phyloP scores from a whole-genome alignment of 2,888 invertebrate species.

The Megaustenia siamemsis region DNA sequence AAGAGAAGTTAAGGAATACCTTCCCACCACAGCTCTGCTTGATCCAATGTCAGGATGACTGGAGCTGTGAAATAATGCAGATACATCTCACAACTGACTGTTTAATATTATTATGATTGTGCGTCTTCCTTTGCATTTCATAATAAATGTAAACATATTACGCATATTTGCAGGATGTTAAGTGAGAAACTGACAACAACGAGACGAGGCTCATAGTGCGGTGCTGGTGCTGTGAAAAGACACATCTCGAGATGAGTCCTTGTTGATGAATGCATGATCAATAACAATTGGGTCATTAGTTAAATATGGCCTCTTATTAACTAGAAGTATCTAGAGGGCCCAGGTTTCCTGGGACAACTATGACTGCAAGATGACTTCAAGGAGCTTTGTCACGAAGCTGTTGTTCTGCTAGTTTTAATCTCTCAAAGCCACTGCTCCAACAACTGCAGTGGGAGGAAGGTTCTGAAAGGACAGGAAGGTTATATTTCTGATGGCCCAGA shows the following conservation, averaged over 20 bases:
- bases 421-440: not conserved
- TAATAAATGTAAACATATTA: no score
- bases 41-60: no score
- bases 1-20: no score
- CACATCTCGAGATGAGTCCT: not conserved
- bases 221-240: not conserved
- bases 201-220: not conserved
- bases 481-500: conserved; percentile 93
- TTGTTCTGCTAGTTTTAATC: conserved; percentile 18
- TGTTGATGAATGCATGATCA: not conserved
- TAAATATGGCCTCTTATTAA: not conserved
- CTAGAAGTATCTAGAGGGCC: conserved; percentile 9
- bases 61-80: no score
- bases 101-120: no score
- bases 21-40: no score
- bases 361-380: conserved; percentile 43
- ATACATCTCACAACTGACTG: no score
- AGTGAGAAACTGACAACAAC: not conserved
- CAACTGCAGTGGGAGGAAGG: conserved; percentile 63
- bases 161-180: conserved; percentile 12
- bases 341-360: conserved; percentile 18
- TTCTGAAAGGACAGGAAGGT: conserved; percentile 83
- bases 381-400: conserved; percentile 33
- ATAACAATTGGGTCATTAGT: not conserved
- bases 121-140: no score